Evolutionary conservation across 1,140 invertebrate species (phyloP).

Genomic region (Charaxes varanes): DNA sequence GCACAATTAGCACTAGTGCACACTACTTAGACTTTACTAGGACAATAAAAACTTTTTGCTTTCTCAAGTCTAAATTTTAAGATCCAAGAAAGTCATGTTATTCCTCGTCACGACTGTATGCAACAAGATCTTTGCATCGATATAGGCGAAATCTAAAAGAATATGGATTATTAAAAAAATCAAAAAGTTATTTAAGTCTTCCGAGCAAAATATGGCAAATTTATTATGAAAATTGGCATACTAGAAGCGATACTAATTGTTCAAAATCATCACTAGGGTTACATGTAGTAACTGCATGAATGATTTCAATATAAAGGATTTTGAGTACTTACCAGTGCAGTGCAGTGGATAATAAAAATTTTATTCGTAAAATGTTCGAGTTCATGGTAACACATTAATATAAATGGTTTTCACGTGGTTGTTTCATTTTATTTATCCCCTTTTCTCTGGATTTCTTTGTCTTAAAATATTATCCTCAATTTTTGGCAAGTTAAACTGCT

Average conservation of each 20-base stretch:
- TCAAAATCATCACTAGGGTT: too few relatives aligned
- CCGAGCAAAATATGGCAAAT: slow-evolving; percentile 14
- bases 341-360: too few relatives aligned
- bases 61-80: slow-evolving; percentile 33
- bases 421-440: slow-evolving; percentile 34
- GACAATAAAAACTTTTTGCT: slow-evolving; percentile 61
- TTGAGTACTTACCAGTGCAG: slow-evolving; percentile 12
- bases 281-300: slow-evolving; percentile 11
- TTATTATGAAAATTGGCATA: not conserved
- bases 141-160: too few relatives aligned
- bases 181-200: slow-evolving; percentile 18
- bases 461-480: too few relatives aligned
- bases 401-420: slow-evolving; percentile 62
- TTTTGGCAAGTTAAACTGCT: too few relatives aligned
- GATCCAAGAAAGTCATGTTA: not conserved
- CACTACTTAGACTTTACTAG: slow-evolving; percentile 67
- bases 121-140: too few relatives aligned
- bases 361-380: slow-evolving; percentile 53
- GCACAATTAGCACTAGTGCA: slow-evolving; percentile 53
- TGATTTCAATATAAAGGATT: slow-evolving; percentile 13
- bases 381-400: slow-evolving; percentile 54
- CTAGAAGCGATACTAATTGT: too few relatives aligned
- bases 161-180: slow-evolving; percentile 5
- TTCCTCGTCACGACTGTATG: too few relatives aligned
- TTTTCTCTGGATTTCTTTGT: too few relatives aligned